phyloP scores from a whole-genome alignment of 2,797 vertebrate genomes.

The Anguilla obscura region DNA sequence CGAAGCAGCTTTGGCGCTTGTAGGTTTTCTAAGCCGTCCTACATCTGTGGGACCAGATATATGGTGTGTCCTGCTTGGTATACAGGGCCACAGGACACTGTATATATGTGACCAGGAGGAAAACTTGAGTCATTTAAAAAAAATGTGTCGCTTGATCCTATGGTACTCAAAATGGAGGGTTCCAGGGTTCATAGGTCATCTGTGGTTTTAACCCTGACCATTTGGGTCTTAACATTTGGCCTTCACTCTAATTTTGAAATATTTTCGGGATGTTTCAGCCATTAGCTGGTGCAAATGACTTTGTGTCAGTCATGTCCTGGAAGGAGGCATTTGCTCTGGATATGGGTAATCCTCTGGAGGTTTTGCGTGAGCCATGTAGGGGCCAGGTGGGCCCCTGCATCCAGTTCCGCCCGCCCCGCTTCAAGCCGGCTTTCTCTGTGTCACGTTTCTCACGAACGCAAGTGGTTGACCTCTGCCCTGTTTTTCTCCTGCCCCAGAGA shows the following conservation, averaged over 20 bases:
- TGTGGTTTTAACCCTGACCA: slow-evolving; percentile 31
- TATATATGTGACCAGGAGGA: slow-evolving; percentile 27
- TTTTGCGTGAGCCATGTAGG: not conserved
- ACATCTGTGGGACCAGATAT: not conserved
- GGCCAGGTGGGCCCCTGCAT: not conserved
- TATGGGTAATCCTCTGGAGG: slow-evolving; percentile 11
- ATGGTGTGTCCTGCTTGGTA: slow-evolving; percentile 24
- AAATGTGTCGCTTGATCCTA: slow-evolving; percentile 22
- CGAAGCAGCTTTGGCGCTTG: not conserved
- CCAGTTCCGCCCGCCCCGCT: slow-evolving; percentile 31
- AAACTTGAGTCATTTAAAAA: slow-evolving; percentile 34
- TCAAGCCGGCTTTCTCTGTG: slow-evolving; percentile 39
- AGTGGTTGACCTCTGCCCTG: slow-evolving; percentile 34
- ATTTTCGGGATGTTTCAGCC: slow-evolving; percentile 11
- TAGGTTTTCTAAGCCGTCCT: not conserved
- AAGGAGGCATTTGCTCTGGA: not conserved
- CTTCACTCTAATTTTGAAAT: not conserved
- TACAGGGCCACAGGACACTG: slow-evolving; percentile 38
- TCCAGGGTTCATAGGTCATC: slow-evolving; percentile 42
- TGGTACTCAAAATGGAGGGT: slow-evolving; percentile 43
- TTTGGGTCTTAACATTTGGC: not conserved
- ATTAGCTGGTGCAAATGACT: not conserved
- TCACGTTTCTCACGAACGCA: slow-evolving; percentile 39
- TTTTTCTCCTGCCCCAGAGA: slow-evolving; percentile 8
- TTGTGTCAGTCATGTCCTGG: not conserved